Conservation (phyloP, 2,797 vertebrate genomes). For the Ctenopoma multispine region DNA sequence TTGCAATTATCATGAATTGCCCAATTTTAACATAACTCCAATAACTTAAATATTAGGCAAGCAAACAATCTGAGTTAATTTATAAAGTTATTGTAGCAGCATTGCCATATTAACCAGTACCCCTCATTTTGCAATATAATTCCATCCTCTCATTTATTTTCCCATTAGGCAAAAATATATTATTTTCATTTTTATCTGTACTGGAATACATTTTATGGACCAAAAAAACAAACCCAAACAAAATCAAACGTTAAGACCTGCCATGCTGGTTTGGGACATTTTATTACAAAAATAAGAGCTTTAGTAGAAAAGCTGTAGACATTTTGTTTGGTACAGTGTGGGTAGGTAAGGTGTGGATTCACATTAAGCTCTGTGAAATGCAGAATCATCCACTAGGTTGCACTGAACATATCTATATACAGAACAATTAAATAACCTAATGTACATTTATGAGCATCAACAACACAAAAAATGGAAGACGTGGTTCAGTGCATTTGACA, state of each 20-base stretch:
- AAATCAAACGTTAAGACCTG: constrained; percentile 45
- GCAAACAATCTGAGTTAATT: constrained; percentile 60
- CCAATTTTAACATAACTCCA: constrained; percentile 53
- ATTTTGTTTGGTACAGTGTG: constrained; percentile 51
- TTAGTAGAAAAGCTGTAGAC: constrained; percentile 79
- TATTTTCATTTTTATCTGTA: constrained; percentile 35
- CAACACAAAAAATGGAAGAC: constrained; percentile 64
- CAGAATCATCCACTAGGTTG: constrained; percentile 38
- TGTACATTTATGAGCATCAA: constrained; percentile 40
- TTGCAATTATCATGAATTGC: constrained; percentile 62
- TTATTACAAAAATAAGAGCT: constrained; percentile 82
- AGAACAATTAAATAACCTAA: constrained; percentile 68
- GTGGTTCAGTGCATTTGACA: constrained; percentile 73
- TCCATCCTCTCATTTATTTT: constrained; percentile 43
- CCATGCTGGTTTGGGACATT: constrained; percentile 38
- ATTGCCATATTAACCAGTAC: constrained; percentile 57
- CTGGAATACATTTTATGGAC: constrained; percentile 43
- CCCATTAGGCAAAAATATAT: constrained; percentile 64
- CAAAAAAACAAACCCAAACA: no score
- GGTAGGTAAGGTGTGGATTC: constrained; percentile 47
- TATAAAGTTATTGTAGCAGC: constrained; percentile 67
- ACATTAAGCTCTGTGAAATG: constrained; percentile 62
- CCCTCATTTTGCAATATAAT: constrained; percentile 54
- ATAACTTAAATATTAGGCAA: constrained; percentile 80
- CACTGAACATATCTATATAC: constrained; percentile 27